Conservation (phyloP, 2,888 invertebrate species). For the Lasius fuliginosus region DNA sequence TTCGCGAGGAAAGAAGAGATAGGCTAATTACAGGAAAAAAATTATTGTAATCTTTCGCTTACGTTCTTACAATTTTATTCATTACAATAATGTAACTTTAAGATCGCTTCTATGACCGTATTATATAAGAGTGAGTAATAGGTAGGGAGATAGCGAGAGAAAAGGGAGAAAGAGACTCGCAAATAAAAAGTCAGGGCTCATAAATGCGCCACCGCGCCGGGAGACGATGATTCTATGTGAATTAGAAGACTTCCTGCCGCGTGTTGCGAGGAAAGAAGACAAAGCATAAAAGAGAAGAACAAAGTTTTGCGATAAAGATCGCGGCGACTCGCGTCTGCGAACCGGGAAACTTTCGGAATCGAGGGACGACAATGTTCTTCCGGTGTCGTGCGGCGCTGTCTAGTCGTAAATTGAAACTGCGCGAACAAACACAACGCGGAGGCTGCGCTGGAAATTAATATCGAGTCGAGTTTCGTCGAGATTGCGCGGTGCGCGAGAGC, state of each 20-base stretch:
- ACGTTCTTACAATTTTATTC: not conserved
- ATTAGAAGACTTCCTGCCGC: conserved; percentile 52
- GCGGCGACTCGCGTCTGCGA: conserved; percentile 51
- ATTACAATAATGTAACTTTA: not conserved
- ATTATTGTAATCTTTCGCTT: not conserved
- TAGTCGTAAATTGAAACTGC: conserved; percentile 54
- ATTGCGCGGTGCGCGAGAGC: conserved; percentile 28
- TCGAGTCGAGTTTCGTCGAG: conserved; percentile 51
- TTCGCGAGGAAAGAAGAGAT: not conserved
- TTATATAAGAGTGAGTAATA: conserved; percentile 8
- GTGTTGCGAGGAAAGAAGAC: conserved; percentile 46
- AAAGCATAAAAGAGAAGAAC: conserved; percentile 48
- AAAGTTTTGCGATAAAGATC: conserved; percentile 57
- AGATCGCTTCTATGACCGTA: not conserved
- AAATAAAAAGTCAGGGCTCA: conserved; percentile 10
- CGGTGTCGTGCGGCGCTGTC: conserved; percentile 55
- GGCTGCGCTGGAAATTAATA: conserved; percentile 52
- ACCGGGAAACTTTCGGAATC: conserved; percentile 53
- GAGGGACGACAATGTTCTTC: conserved; percentile 58
- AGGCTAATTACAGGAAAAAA: not conserved
- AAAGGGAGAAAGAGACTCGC: not conserved
- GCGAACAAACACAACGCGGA: conserved; percentile 46
- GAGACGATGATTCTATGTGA: conserved; percentile 49
- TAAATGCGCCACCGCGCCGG: conserved; percentile 30
- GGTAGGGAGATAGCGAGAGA: not conserved